Base-by-base conservation (phyloP, 2,888 invertebrate species). In the Mesoligia furuncula region DNA sequence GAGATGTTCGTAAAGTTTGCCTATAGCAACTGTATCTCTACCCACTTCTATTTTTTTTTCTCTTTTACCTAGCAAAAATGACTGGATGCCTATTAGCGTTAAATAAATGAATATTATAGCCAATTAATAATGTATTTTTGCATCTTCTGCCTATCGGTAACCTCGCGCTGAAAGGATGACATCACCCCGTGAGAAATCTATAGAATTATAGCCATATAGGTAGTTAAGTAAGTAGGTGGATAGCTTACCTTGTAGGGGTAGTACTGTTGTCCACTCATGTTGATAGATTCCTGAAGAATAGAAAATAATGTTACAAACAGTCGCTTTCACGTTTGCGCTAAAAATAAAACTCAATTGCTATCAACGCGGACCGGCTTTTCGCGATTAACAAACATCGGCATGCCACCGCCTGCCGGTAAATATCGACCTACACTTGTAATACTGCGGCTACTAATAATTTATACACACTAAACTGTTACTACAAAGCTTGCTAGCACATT, bases 191-290 rank as follows among this genome's bases (percentile, higher is more conserved):
- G 92, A 93, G 94, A 95, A 88, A 94, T 92, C 92, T 91, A 94
- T 93, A 93, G 86, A 88, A 88, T 86, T 73, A 77, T 81, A 73
- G 83, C 85, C 86, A 89, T 85, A 83, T 86, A 85, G 80, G 83
- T 81, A 85, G 85, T 42, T 64, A 73, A 69, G 76, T 83, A 80
- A 84, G 94, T 94, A 94, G 93, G 93, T 92, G 91, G 90, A 88
- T 91, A 91, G 92, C 97, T 98, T 95, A 98, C 98, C 98, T 98
- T 98, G 97, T 98, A 98, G 92, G 98, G 98, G 96, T 98, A 98
- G 96, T 98, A 98, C 96, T 98, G 98, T 92, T 98, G 98, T 93
- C 98, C 98, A 95, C 98, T 97, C 98, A 98, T 98, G 93, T 95
- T 97, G 96, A 88, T 75, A 93, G 90, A 90, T 93, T 94, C 92